Base-by-base conservation (phyloP, 2,888 invertebrate genomes). In the Limnephilus marmoratus region DNA sequence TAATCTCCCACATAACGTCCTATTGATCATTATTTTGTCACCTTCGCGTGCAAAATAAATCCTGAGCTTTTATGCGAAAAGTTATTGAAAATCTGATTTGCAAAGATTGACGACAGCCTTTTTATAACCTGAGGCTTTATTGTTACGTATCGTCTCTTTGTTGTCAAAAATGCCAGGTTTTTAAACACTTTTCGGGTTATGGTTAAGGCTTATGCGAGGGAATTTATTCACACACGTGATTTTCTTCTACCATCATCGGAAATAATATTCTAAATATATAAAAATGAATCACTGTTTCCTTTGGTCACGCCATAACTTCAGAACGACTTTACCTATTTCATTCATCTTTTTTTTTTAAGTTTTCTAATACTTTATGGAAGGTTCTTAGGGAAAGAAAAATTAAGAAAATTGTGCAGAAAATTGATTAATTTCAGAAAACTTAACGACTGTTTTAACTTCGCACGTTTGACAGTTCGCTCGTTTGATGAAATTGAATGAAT, bases 61-160 rank as follows among this genome's bases (percentile, higher is more conserved):
- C 82, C 31, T 3, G 4, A 31, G 29, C 82, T 13, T 82, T 82
- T 29, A 31, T 82, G 82, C 29, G 82, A 82, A 82, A 82, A 68
- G 53, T 68, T 85, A 85, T 85, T 85, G 85, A 85, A 85, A 85
- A 85, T 85, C 41, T 24, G 85, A 45, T 41, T 85, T 85, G 37
- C n/a, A 45, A 85, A 85, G 85, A 85, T 85, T 85, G 85, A 85
- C 41, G 85, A 31, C 37, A 41, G 41, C 85, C 85, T 85, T 85
- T 85, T n/a, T 85, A 41, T 85, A 24, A 41, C 45, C 85, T 15
- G 83, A 5, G 85, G 34, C 85, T 85, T 18, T 85, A n/a, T 41
- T 41, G 85, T 41, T 85, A 85, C 41, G 37, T 68, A 83, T 83
- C 83, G 37, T 83, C 83, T 31, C 31, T 85, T 41, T 85, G 41